Conservation (phyloP, 2,797 vertebrate species). For the Syncerus caffer region DNA sequence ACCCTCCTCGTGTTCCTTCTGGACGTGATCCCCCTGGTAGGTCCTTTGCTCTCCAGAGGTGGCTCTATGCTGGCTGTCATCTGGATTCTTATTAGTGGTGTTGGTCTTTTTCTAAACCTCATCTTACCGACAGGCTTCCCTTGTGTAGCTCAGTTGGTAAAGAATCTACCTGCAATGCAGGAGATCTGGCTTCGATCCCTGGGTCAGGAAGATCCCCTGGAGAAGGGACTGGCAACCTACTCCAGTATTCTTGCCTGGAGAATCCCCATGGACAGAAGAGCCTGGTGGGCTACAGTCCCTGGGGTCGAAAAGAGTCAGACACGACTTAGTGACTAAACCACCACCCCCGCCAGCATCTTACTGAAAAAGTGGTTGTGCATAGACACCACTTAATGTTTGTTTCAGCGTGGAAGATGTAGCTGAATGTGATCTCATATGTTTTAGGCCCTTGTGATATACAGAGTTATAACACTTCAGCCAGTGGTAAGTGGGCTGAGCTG, state of each 20-base stretch:
- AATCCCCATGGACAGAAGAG: background rate
- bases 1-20: conserved; percentile 93
- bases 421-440: background rate
- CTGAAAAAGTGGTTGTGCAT: background rate
- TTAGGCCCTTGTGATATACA: background rate
- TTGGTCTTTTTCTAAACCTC: background rate
- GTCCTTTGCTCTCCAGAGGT: background rate
- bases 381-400: background rate
- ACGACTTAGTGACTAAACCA: background rate
- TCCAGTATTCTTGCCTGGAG: background rate
- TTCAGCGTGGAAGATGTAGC: background rate
- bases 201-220: background rate
- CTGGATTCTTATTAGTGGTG: background rate
- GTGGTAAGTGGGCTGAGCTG: background rate
- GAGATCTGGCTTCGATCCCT: background rate
- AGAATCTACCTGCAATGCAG: background rate
- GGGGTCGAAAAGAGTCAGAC: background rate
- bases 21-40: conserved; percentile 96
- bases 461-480: background rate
- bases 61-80: background rate
- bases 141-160: background rate
- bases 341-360: background rate
- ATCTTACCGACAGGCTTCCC: background rate
- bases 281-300: background rate
- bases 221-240: background rate